These are phyloP conservation scores for Puffinus mauretanicus DNA, from an alignment of 2,113 vertebrate species.

Conservation along the genomic window DNA sequence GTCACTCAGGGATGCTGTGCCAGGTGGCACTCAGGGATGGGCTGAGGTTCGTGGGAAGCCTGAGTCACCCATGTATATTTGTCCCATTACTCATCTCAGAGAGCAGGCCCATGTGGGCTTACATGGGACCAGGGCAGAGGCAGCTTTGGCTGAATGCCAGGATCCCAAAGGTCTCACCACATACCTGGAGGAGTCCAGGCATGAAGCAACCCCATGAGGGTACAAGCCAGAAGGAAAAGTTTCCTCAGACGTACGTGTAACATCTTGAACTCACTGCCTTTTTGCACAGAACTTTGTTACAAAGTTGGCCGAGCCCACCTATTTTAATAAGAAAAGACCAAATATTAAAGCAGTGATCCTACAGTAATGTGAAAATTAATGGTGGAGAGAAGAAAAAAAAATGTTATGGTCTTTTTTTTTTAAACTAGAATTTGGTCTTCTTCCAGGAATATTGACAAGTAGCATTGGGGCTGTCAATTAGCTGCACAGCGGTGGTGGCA, in stretches of 20 bases:
- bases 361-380: background rate
- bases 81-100: background rate
- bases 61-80: background rate
- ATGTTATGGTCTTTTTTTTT: background rate
- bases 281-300: background rate
- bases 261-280: background rate
- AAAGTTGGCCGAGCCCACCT: background rate
- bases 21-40: background rate
- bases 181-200: background rate
- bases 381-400: background rate
- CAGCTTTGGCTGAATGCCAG: background rate
- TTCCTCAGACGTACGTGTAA: accelerated
- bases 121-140: background rate
- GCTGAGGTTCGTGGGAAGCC: background rate
- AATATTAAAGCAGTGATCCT: background rate
- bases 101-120: too few relatives aligned
- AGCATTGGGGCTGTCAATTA: background rate
- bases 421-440: background rate
- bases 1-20: background rate
- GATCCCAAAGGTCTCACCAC: background rate
- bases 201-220: background rate
- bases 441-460: background rate
- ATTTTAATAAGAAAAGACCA: background rate
- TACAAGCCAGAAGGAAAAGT: background rate
- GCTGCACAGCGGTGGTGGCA: background rate